Evolutionary conservation across 2,113 vertebrate genomes (phyloP).

Genomic region (Peromyscus polionotus): DNA sequence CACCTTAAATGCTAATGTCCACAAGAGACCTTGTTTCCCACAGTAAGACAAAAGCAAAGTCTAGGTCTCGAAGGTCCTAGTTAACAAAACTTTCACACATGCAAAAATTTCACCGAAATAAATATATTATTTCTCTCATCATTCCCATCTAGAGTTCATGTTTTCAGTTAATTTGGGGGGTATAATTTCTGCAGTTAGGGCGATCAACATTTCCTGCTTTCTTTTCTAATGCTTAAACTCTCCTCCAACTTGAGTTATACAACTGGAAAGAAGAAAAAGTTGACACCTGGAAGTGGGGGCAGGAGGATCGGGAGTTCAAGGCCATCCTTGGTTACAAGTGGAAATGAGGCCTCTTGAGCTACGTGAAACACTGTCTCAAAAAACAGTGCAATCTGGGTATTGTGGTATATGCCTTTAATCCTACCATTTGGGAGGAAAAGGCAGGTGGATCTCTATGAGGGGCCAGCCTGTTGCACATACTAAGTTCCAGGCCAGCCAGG

Average conservation of each 20-base stretch:
- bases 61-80: conserved; percentile 40
- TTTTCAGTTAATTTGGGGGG: conserved; percentile 68
- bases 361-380: not conserved
- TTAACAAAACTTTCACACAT: conserved; percentile 73
- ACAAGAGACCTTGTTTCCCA: conserved; percentile 45
- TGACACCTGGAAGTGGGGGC: conserved; percentile 53
- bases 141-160: conserved; percentile 61
- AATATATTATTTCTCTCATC: conserved; percentile 66
- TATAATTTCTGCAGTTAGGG: conserved; percentile 66
- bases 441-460: not conserved
- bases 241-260: conserved; percentile 53
- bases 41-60: conserved; percentile 73
- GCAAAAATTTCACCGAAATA: conserved; percentile 76
- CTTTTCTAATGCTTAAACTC: conserved; percentile 58
- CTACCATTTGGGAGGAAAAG: not conserved
- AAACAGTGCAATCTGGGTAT: not conserved
- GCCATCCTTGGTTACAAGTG: not conserved
- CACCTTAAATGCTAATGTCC: conserved; percentile 66
- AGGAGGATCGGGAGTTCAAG: not conserved
- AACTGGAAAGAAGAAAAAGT: conserved; percentile 67
- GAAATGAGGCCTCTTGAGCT: not conserved
- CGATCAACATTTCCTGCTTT: conserved; percentile 57
- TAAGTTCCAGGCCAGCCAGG: not conserved
- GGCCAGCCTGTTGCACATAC: not conserved
- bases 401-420: not conserved